Percentiles rank a stretch among this genome's conserved stretches.
These are phyloP conservation scores for Anastrepha obliqua DNA, from an alignment of 1,140 invertebrate species.

Conservation along the genomic window DNA sequence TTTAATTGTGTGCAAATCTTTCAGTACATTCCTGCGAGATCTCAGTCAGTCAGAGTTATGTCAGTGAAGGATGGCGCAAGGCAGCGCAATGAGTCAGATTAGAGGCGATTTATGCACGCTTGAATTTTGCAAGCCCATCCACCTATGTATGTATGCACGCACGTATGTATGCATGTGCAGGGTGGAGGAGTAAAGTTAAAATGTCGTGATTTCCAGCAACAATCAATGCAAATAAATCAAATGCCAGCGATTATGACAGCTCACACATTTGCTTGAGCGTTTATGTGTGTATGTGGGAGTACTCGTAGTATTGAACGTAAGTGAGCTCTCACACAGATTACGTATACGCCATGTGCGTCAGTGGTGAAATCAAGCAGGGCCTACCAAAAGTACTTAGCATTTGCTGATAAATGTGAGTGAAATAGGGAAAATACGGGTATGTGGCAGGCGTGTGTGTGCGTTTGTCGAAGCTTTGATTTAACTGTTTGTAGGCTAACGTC, in stretches of 20 bases:
- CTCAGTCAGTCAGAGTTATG: neutral
- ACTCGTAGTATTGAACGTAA: neutral
- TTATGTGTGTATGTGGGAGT: neutral
- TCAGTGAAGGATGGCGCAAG: neutral
- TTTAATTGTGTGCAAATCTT: constrained; percentile 44
- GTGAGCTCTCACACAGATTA: neutral
- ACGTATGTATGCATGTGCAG: too few relatives aligned
- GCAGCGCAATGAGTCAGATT: neutral
- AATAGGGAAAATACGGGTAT: neutral
- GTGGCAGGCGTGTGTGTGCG: too few relatives aligned
- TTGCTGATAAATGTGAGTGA: neutral
- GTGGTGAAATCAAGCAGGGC: neutral
- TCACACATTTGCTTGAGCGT: too few relatives aligned
- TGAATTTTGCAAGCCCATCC: neutral
- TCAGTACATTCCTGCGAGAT: constrained; percentile 20
- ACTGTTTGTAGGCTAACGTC: neutral
- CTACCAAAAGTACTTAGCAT: neutral
- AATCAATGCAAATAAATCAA: constrained; percentile 46
- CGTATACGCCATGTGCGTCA: neutral
- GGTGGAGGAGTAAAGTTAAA: neutral
- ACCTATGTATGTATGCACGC: too few relatives aligned
- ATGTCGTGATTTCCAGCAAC: constrained; percentile 31
- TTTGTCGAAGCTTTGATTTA: neutral
- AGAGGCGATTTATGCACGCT: neutral
- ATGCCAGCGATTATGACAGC: neutral